A percentile compares a stretch with the other conserved stretches of the same genome.
Evolutionary conservation across 1,140 invertebrate genomes (phyloP).

Genomic region (Tribolium castaneum): DNA sequence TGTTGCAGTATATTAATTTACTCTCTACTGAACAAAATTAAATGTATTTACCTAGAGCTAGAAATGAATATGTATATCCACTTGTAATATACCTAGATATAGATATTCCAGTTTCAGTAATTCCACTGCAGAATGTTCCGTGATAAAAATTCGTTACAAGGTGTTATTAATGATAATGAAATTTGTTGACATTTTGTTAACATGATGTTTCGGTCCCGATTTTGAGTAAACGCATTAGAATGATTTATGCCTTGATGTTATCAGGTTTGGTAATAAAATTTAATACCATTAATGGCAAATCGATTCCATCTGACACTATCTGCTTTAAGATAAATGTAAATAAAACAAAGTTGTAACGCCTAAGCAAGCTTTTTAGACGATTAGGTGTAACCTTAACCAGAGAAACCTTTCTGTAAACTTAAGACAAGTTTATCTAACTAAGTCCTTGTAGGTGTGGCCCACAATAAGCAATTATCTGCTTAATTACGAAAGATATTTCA

Average conservation of each 20-base stretch:
- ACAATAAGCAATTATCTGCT: conserved; percentile 5
- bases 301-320: neutral
- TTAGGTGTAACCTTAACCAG: neutral
- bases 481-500: neutral
- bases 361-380: neutral
- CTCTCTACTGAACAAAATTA: no score
- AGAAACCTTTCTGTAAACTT: neutral
- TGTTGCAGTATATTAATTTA: no score
- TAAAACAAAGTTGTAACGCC: neutral
- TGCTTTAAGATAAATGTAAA: neutral
- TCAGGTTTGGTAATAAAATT: conserved; percentile 11
- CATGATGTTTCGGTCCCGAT: neutral
- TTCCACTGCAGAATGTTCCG: no score
- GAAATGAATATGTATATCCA: no score
- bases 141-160: no score
- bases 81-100: no score
- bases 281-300: conserved; percentile 19
- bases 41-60: no score
- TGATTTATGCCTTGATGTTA: neutral
- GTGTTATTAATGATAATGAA: no score
- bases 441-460: neutral
- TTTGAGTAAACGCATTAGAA: neutral
- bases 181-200: neutral
- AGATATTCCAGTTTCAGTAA: no score
- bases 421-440: neutral